Evolutionary conservation across 2,797 vertebrate genomes (phyloP).

Genomic region (Pseudochaenichthys georgianus): DNA sequence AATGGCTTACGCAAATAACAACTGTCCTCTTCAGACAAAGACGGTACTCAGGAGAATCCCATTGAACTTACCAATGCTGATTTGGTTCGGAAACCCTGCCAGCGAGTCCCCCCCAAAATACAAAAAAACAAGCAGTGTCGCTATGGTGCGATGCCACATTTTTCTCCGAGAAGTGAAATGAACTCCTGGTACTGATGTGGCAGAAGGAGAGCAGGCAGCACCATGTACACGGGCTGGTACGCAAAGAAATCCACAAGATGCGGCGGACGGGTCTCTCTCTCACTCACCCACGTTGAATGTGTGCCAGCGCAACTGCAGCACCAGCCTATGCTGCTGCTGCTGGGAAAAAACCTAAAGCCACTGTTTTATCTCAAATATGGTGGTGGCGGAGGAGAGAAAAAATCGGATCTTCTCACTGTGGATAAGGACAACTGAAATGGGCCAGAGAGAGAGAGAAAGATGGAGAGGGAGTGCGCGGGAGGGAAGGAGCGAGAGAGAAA

Average conservation of each 20-base stretch:
- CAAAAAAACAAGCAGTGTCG: constrained; percentile 85
- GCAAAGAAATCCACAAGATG: constrained; percentile 84
- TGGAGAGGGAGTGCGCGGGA: not conserved
- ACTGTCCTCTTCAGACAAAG: constrained; percentile 39
- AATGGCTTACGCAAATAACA: constrained; percentile 29
- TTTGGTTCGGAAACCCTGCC: constrained; percentile 96
- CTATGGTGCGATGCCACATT: constrained; percentile 89
- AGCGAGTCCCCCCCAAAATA: constrained; percentile 86
- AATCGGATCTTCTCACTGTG: constrained; percentile 63
- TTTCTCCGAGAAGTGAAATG: constrained; percentile 86
- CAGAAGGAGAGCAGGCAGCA: constrained; percentile 72
- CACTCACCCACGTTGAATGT: constrained; percentile 77
- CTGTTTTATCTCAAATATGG: constrained; percentile 88
- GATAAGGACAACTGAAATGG: constrained; percentile 86
- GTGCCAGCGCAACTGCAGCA: constrained; percentile 79
- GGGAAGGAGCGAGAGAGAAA: constrained; percentile 6
- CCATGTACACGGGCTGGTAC: constrained; percentile 86
- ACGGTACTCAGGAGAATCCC: constrained; percentile 2
- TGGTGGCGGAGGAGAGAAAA: constrained; percentile 53
- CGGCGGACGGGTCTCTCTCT: constrained; percentile 65
- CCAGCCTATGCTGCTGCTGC: constrained; percentile 75
- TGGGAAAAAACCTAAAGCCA: constrained; percentile 59
- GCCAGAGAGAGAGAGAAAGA: constrained; percentile 59
- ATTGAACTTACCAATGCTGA: constrained; percentile 94
- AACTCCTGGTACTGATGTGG: constrained; percentile 88